Base-by-base conservation (phyloP, 2,797 vertebrate genomes). In the Fistularia tabacaria region DNA sequence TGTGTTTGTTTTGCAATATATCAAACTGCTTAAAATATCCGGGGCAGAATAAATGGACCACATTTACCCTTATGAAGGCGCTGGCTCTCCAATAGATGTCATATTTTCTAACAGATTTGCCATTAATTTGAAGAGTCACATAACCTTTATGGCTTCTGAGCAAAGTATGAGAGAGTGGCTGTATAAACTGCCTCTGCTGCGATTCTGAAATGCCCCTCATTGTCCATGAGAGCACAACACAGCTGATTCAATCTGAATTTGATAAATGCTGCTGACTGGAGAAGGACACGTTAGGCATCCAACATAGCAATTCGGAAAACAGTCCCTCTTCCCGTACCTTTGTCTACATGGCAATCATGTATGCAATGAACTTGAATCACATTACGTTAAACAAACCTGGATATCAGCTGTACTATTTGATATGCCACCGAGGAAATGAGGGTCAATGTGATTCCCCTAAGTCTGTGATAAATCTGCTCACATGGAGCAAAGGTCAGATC, bases 261-360 rank as follows among this genome's bases (percentile, higher is more conserved):
- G 79, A 85, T 75, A 78, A 85, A 84, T 81, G 79, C 57, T 69
- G 70, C 84, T 80, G 84, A 81, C 74, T 69, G 55, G 73, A 76
- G 54, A 48, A 62, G 63, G 73, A 73, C 64, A 64, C 64, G 67
- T 65, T 69, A 54, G 66, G 69, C 79, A 67, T 71, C 76, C 78
- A 71, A 75, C 79, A 79, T 61, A 45, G 71, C 81, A 82, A 85
- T 85, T 88, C 74, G 79, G 60, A 79, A 80, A 81, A 77, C 49
- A 11, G 36, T 11, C 67, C 83, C 83, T 87, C 81, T 86, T 50
- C 59, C 59, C 15, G 49, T n/a, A 2, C 80, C 57, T 70, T 83
- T 76, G 81, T 88, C 74, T 82, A 79, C 71, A 68, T 73, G 76
- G 80, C 79, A 79, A 79, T 80, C 51, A 71, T 4, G 54, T 64